Conservation (phyloP, 2,113 vertebrate species). For the Cryptotis parvus region DNA sequence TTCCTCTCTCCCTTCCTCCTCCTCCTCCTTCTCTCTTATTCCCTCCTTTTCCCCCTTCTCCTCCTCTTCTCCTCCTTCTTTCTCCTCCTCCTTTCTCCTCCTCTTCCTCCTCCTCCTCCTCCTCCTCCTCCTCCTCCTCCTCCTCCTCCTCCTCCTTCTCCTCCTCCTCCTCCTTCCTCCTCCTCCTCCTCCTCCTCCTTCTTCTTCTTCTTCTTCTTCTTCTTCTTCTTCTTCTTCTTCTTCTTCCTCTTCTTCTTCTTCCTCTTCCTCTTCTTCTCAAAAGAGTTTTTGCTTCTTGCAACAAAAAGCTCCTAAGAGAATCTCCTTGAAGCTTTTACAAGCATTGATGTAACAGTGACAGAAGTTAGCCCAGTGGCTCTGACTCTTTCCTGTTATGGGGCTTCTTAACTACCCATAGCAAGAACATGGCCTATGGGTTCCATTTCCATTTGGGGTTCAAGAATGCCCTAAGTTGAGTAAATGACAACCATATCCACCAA, state of each 20-base stretch:
- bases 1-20: too few relatives aligned
- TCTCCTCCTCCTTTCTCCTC: too few relatives aligned
- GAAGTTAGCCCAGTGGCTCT: not conserved
- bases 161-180: too few relatives aligned
- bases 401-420: not conserved
- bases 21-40: too few relatives aligned
- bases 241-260: too few relatives aligned
- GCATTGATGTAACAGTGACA: too few relatives aligned
- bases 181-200: not conserved
- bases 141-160: not conserved
- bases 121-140: too few relatives aligned
- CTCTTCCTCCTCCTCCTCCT: too few relatives aligned
- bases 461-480: not conserved
- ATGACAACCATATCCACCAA: accelerated
- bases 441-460: not conserved
- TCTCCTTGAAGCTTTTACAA: not conserved
- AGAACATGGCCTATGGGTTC: not conserved
- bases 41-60: too few relatives aligned
- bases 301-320: not conserved
- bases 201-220: not conserved
- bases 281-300: not conserved
- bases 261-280: not conserved
- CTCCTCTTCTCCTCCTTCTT: too few relatives aligned
- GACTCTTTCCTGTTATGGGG: not conserved
- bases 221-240: not conserved